phyloP scores from a whole-genome alignment of 2,888 invertebrate genomes.

The Philereme vetulata region DNA sequence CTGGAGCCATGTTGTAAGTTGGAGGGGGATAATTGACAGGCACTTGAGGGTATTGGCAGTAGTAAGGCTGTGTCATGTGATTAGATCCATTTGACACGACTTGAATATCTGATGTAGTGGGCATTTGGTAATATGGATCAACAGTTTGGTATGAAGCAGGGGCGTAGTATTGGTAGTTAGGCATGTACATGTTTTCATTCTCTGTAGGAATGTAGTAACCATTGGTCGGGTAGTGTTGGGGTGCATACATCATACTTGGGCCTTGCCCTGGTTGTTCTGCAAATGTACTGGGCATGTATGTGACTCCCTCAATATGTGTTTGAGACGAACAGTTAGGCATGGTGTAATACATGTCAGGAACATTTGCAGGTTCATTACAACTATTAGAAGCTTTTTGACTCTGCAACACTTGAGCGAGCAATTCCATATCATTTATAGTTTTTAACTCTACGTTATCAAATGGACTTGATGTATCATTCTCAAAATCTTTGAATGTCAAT shows the following conservation, averaged over 20 bases:
- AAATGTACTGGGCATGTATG: conserved; percentile 71
- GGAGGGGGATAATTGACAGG: conserved; percentile 55
- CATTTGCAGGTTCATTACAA: conserved; percentile 54
- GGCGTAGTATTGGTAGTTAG: conserved; percentile 72
- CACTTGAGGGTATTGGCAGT: conserved; percentile 65
- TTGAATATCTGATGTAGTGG: conserved; percentile 53
- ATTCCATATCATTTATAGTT: conserved; percentile 96
- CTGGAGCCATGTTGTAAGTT: conserved; percentile 38
- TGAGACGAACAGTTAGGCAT: conserved; percentile 66
- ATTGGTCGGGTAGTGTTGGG: conserved; percentile 65
- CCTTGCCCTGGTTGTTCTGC: conserved; percentile 65
- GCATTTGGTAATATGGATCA: conserved; percentile 62
- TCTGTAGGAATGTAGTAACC: conserved; percentile 69
- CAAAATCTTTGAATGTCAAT: conserved; percentile 90
- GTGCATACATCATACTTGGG: conserved; percentile 62
- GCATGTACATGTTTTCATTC: conserved; percentile 65
- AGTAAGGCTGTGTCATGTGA: conserved; percentile 71
- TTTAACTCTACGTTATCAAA: conserved; percentile 97
- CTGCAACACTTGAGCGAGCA: conserved; percentile 90
- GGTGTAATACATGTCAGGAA: conserved; percentile 55
- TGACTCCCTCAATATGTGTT: conserved; percentile 63
- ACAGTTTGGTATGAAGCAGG: conserved; percentile 55
- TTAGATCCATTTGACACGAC: conserved; percentile 53
- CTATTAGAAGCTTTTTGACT: conserved; percentile 65
- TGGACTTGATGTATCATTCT: conserved; percentile 95